Percentiles rank a stretch among this genome's conserved stretches.
Conservation (phyloP, 2,113 vertebrate genomes). For the Dendropsophus ebraccatus region DNA sequence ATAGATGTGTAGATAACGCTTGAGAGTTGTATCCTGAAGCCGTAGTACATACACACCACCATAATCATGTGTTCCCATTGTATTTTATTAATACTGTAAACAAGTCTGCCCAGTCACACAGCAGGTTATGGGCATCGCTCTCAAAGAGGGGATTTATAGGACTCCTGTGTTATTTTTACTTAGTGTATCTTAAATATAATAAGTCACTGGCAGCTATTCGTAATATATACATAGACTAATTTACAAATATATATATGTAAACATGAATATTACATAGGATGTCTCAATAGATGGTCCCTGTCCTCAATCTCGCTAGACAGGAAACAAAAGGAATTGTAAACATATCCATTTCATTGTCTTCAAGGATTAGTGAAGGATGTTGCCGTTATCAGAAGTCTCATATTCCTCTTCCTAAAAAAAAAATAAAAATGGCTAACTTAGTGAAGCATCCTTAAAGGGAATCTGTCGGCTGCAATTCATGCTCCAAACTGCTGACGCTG, state of each 20-base stretch:
- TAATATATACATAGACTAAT: conserved; percentile 11
- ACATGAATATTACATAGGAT: not conserved
- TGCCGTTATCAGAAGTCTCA: not conserved
- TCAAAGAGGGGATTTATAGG: not conserved
- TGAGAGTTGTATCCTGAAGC: not conserved
- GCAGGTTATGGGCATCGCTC: not conserved
- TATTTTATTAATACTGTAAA: conserved; percentile 21
- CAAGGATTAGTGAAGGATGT: conserved; percentile 2
- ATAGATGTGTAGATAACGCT: no score
- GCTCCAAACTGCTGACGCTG: no score
- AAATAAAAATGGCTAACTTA: no score
- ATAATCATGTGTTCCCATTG: not conserved
- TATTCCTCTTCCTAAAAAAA: not conserved
- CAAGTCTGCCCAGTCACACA: not conserved
- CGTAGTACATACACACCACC: not conserved
- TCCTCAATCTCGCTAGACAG: not conserved
- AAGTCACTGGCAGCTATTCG: not conserved
- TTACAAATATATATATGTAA: conserved; percentile 31
- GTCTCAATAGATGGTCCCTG: not conserved
- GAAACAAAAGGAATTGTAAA: not conserved
- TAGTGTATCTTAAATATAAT: not conserved
- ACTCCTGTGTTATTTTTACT: not conserved
- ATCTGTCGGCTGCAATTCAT: no score
- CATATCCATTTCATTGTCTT: not conserved
- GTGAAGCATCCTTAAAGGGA: no score